Conservation (phyloP, 2,113 vertebrate genomes). For the Neolamprologus brichardi region DNA sequence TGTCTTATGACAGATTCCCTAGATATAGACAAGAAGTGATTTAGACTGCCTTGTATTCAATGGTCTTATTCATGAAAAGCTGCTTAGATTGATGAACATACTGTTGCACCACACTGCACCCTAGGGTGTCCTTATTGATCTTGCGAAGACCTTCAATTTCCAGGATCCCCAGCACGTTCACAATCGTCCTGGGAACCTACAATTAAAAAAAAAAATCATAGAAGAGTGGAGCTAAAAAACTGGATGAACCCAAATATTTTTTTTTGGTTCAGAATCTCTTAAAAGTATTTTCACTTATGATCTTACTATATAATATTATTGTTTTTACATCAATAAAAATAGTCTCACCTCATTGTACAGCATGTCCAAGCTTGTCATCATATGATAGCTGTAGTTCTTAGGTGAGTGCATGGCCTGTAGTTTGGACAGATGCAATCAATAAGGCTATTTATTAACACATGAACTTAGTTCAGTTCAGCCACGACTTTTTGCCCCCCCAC, state of each 20-base stretch:
- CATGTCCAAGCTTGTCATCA: conserved; percentile 79
- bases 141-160: conserved; percentile 76
- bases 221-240: neutral
- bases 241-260: neutral
- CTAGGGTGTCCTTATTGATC: conserved; percentile 64
- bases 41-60: neutral
- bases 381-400: conserved; percentile 72
- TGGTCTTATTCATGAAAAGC: neutral
- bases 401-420: conserved; percentile 71
- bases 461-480: neutral
- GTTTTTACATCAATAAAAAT: neutral
- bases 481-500: neutral
- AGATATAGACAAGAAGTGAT: neutral
- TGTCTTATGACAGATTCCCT: neutral
- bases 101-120: conserved; percentile 65
- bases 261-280: neutral
- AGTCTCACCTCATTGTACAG: conserved; percentile 81
- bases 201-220: neutral
- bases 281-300: neutral
- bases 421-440: neutral
- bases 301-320: neutral
- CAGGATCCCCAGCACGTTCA: conserved; percentile 82
- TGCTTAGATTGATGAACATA: conserved; percentile 48
- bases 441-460: neutral
- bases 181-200: conserved; percentile 82